Conservation (phyloP, 2,888 invertebrate genomes). For the Xylophagus ater region DNA sequence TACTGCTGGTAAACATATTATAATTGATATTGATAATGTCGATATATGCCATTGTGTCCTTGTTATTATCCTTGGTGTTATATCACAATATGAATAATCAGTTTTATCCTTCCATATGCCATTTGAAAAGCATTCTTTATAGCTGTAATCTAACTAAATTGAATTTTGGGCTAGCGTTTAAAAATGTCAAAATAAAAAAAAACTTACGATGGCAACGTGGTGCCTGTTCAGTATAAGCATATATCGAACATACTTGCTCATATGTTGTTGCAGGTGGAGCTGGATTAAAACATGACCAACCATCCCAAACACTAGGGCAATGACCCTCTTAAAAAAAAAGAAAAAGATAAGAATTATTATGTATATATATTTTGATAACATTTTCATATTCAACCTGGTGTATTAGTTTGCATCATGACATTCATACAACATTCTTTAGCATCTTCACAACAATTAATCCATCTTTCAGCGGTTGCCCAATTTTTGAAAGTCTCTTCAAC, state of each 20-base stretch:
- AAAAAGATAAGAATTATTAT: conserved; percentile 1
- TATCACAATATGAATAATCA: conserved; percentile 47
- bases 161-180: too few species aligned
- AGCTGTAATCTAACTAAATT: conserved; percentile 43
- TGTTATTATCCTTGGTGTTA: conserved; percentile 42
- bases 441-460: conserved; percentile 20
- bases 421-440: conserved; percentile 19
- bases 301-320: conserved; percentile 52
- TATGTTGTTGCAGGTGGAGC: conserved; percentile 38
- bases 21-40: conserved; percentile 43
- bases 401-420: conserved; percentile 15
- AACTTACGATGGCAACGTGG: conserved; percentile 48
- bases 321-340: conserved; percentile 17
- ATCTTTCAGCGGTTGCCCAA: conserved; percentile 14
- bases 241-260: conserved; percentile 45
- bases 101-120: conserved; percentile 49
- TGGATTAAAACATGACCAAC: conserved; percentile 50
- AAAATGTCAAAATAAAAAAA: not conserved
- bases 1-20: conserved; percentile 46
- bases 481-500: conserved; percentile 18
- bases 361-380: conserved; percentile 7
- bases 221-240: conserved; percentile 45
- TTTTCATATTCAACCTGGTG: not conserved
- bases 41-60: conserved; percentile 46
- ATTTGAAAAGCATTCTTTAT: conserved; percentile 44